Base-by-base conservation (phyloP, 2,888 invertebrate species). In the Noctuana brunneofusca region DNA sequence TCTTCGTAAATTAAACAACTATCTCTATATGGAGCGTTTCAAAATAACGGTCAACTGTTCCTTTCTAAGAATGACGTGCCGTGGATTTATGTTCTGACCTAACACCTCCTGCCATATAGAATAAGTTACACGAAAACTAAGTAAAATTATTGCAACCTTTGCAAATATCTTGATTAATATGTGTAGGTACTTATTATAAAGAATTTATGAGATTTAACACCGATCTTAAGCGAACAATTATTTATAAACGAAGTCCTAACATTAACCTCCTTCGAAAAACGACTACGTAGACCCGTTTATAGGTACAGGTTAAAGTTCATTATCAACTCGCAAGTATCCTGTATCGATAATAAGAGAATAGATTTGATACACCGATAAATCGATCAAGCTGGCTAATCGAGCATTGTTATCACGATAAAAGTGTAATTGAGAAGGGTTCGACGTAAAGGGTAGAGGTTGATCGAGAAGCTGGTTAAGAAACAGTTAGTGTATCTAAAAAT, bases 371-470 rank as follows among this genome's bases (percentile, higher is more conserved):
- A 52, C 20, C 54, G 53, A 49, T 46, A 63, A 63, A 63, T 63
- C 56, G 63, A 56, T 63, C 63, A 43, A 55, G 27, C 14, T n/a
- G 35, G 41, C 56, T 56, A 63, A 52, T 58, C 32, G 63, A 56
- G 63, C 32, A 63, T 50, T 63, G 63, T 55, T 62, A 62, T 63
- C 62, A 22, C 60, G 65, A 67, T 64, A 59, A 65, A 64, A 67
- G 64, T 64, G 62, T 65, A 64, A 68, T 69, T 62, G 63, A 58
- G 65, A 63, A 48, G 52, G 55, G 75, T 74, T 64, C 60, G 66
- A 65, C 64, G 48, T 64, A 59, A 65, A 74, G 83, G 78, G 81
- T 82, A 84, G 75, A 84, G 86, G 86, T 86, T 88, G 87, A 87
- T 86, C 84, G 85, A 85, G 77, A 81, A 79, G 70, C 57, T 64